Evolutionary conservation across 2,797 vertebrate species (phyloP).

Genomic region (Nasua narica): DNA sequence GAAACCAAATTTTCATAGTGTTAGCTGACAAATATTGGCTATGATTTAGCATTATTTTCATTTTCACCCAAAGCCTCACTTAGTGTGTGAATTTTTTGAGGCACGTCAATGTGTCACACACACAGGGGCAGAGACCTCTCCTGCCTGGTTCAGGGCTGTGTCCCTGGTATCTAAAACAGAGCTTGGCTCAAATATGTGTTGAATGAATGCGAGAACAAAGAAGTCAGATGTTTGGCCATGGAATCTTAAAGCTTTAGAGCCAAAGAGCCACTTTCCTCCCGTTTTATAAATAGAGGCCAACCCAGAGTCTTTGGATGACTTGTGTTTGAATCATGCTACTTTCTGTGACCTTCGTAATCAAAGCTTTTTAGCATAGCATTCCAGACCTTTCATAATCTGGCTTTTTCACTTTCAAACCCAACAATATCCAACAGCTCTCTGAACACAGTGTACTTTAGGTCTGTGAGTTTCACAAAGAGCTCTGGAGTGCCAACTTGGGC

Average conservation of each 20-base stretch:
- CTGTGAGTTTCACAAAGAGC: neutral
- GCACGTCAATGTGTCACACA: neutral
- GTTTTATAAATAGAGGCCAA: neutral
- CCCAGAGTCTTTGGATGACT: neutral
- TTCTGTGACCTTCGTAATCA: neutral
- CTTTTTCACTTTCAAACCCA: neutral
- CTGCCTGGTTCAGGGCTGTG: neutral
- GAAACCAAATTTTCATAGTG: constrained; percentile 17
- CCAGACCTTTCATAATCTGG: neutral
- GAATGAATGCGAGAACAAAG: neutral
- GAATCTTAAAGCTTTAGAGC: neutral
- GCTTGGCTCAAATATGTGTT: neutral
- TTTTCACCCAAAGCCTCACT: neutral
- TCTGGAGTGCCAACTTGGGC: neutral
- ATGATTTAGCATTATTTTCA: neutral
- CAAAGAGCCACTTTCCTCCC: neutral
- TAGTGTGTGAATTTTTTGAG: neutral
- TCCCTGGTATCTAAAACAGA: neutral
- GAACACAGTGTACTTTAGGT: neutral
- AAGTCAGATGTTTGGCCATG: neutral
- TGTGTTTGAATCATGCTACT: neutral
- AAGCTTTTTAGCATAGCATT: neutral
- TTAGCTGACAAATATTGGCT: constrained; percentile 23
- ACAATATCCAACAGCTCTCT: neutral
- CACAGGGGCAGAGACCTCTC: neutral